phyloP scores from a whole-genome alignment of 2,888 invertebrate species.

The Andrena haemorrhoa region DNA sequence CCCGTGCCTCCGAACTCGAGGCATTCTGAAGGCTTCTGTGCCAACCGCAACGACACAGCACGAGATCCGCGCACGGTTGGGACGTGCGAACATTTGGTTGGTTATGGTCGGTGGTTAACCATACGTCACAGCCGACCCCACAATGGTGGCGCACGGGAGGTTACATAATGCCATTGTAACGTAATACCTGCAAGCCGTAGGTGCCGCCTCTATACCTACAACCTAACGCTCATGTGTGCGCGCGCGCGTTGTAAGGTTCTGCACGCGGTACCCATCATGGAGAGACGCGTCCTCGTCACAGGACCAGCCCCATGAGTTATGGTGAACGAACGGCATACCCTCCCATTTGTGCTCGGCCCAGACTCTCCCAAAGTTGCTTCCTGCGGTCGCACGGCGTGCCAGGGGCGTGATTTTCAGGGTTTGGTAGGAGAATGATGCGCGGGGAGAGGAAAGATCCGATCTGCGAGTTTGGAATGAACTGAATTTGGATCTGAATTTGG shows the following conservation, averaged over 20 bases:
- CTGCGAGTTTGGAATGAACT: neutral
- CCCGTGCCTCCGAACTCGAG: neutral
- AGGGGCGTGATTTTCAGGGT: constrained; percentile 61
- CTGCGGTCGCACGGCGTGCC: constrained; percentile 60
- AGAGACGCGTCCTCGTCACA: constrained; percentile 39
- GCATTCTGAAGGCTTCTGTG: neutral
- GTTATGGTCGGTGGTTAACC: constrained; percentile 79
- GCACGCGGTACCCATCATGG: constrained; percentile 34
- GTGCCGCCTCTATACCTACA: constrained; percentile 59
- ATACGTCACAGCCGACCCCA: constrained; percentile 74
- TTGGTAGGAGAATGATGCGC: constrained; percentile 50
- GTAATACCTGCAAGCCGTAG: constrained; percentile 70
- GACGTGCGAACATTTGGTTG: constrained; percentile 78
- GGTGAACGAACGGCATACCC: constrained; percentile 62
- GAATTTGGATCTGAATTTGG: no score
- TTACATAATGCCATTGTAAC: constrained; percentile 78
- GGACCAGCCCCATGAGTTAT: constrained; percentile 68
- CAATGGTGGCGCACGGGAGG: constrained; percentile 74
- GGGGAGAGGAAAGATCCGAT: neutral
- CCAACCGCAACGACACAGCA: neutral
- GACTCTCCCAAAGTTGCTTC: constrained; percentile 29
- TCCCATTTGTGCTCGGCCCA: constrained; percentile 58
- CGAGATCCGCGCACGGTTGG: constrained; percentile 34
- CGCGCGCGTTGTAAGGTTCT: constrained; percentile 19
- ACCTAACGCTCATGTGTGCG: constrained; percentile 29